Conservation (phyloP, 2,888 invertebrate species). For the Rambutsinella grinnellia region DNA sequence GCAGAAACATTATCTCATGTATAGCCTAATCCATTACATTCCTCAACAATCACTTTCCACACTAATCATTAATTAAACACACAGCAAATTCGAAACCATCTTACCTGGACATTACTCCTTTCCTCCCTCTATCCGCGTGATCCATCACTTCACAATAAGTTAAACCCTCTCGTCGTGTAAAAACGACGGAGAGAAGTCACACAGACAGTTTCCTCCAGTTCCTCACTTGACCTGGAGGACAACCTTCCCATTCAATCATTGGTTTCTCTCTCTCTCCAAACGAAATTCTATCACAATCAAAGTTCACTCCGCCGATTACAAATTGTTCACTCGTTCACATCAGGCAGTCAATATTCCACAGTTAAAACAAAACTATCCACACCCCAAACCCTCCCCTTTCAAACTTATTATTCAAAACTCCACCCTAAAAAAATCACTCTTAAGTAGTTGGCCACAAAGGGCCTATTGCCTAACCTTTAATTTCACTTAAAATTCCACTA, state of each 20-base stretch:
- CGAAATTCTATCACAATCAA: too few species aligned
- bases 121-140: slow-evolving; percentile 26
- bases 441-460: neutral
- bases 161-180: neutral
- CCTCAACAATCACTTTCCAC: slow-evolving; percentile 74
- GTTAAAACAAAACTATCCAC: too few species aligned
- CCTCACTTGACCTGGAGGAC: slow-evolving; percentile 19
- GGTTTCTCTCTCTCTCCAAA: neutral
- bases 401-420: too few species aligned
- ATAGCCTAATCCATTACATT: too few species aligned
- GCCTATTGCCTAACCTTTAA: neutral
- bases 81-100: too few species aligned
- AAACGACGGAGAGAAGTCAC: slow-evolving; percentile 25
- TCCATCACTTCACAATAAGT: slow-evolving; percentile 39
- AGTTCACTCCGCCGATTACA: slow-evolving; percentile 5
- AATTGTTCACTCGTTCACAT: neutral
- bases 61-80: neutral
- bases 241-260: slow-evolving; percentile 28
- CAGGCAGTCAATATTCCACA: neutral
- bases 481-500: too few species aligned
- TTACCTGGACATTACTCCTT: slow-evolving; percentile 33
- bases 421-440: too few species aligned
- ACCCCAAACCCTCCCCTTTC: too few species aligned
- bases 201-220: slow-evolving; percentile 21
- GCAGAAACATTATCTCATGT: too few species aligned